Evolutionary conservation across 2,113 vertebrate species (phyloP), one percentile per base, ranked within the genome.

Genomic region (Ictalurus punctatus): DNA sequence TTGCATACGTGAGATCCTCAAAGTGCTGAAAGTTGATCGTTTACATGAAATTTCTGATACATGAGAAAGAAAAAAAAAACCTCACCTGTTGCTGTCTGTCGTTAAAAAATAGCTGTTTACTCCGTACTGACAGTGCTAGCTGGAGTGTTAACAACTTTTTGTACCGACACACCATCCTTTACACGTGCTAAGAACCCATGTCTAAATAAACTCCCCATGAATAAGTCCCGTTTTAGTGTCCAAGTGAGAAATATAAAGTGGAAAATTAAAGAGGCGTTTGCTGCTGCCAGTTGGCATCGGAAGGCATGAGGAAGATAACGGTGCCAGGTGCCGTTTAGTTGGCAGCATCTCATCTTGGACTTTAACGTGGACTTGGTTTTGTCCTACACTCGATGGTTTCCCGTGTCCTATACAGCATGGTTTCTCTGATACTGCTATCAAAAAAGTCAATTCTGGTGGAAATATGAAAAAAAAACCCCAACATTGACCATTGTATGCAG

Each of bases 241-340:
- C 34, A 76, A 87, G 85, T 82, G 40, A 71, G 61, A 87, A 87
- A n/a, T 87, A 8, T 87, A 82, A 83, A 73, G 79, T 71, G 79
- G 69, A 81, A 71, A 88, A 88, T 88, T 71, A 88, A 88, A 83
- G 79, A 83, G 65, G 63, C 58, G 63, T 73, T 88, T 44, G 52
- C 25, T 27, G 30, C 69, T 19, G 30, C 40, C 37, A 69, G 54
- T 83, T 88, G 86, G 80, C 86, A 73, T 17, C 4, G 27, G 48
- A 73, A 82, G 86, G 86, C 86, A 34, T 58, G 65, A 71, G 79
- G 86, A 88, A 83, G 52, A 44, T 54, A 73, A 40, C 25, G 16
- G 34, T 82, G 86, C 86, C 79, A 88, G 69, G 74, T 83, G n/a
- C 79, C 5, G 86, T 82, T 81, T 40, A 59, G 17, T 58, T 40